Evolutionary conservation across 92 coral and sea anemone species (phyloP), one percentile per base, ranked within the genome.

Genomic region (Siderastrea radians): DNA sequence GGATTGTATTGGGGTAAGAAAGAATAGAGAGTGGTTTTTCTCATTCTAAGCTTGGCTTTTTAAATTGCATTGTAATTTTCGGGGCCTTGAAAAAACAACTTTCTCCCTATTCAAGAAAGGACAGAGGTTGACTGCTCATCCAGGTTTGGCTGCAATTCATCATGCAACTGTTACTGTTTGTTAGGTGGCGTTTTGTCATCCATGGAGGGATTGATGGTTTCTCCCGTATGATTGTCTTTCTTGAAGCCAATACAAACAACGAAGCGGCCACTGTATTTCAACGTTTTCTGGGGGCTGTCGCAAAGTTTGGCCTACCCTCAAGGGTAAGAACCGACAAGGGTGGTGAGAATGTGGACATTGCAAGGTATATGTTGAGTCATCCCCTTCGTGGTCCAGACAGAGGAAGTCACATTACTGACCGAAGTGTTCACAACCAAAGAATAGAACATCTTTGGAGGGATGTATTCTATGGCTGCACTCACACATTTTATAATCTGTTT

Each of bases 401-500:
- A 69, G 78, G 68, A 43, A 64, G 86, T 49, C 80, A 87, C 50
- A 79, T 87, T 66, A 79, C 90, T 68, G 85, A 81, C 17, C 51
- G 73, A 55, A 87, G 86, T 19, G 64, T 80, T 6, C 85, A 72
- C 13, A 87, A 78, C 57, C 86, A 87, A 38, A 77, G 80, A 16
- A 53, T 75, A 54, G 80, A 75, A 17, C 80, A 77, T 13, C 69
- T 88, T 64, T 80, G 87, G 87, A 63, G 77, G 53, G 91, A 81
- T 48, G 75, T 88, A 5, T 88, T 80, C 87, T 80, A 17, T 63
- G 91, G 91, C 51, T 88, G 91, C 68, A 81, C 87, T 14, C 82
- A 73, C 82, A 72, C 82, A n/a, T 88, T 80, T 88, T 88, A 88
- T 62, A 3, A 77, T 49, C 63, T 88, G 63, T 88, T 88, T 48